Evolutionary conservation across 2,888 invertebrate genomes (phyloP).

Genomic region (Pristionchus japonicus): DNA sequence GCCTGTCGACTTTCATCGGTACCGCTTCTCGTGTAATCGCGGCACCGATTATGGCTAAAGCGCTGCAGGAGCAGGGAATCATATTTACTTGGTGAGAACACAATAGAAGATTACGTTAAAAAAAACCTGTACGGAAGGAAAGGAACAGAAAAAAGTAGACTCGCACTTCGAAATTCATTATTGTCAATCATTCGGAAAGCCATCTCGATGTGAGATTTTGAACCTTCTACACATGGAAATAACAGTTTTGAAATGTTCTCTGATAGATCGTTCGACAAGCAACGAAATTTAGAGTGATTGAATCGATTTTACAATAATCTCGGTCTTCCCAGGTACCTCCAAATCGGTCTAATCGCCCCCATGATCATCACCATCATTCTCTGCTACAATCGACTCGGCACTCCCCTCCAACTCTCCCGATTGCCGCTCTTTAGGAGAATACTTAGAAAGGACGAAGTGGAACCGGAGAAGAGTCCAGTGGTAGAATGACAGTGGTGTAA

Average conservation of each 20-base stretch:
- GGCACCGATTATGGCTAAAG: neutral
- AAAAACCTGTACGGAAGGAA: no score
- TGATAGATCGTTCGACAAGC: no score
- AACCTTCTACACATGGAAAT: no score
- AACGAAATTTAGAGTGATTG: neutral
- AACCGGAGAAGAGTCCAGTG: conserved; percentile 25
- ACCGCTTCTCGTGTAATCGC: conserved; percentile 30
- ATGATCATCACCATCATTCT: neutral
- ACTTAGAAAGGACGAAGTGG: neutral
- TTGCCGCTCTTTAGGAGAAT: conserved; percentile 18
- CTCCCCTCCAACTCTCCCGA: neutral
- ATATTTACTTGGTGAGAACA: conserved; percentile 2
- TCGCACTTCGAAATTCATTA: no score
- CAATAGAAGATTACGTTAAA: no score
- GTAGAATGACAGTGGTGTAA: conserved; percentile 2
- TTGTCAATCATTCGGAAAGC: no score
- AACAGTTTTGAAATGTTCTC: no score
- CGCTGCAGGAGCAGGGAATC: neutral
- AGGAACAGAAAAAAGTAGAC: no score
- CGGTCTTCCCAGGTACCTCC: conserved; percentile 3
- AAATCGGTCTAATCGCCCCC: conserved; percentile 21
- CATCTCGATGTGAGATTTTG: no score
- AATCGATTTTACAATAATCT: neutral
- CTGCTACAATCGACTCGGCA: conserved; percentile 32
- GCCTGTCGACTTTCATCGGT: conserved; percentile 24